These are phyloP conservation scores for Epizoanthus fatuus DNA, from an alignment of 92 coral and sea anemone genomes.

Conservation along the genomic window DNA sequence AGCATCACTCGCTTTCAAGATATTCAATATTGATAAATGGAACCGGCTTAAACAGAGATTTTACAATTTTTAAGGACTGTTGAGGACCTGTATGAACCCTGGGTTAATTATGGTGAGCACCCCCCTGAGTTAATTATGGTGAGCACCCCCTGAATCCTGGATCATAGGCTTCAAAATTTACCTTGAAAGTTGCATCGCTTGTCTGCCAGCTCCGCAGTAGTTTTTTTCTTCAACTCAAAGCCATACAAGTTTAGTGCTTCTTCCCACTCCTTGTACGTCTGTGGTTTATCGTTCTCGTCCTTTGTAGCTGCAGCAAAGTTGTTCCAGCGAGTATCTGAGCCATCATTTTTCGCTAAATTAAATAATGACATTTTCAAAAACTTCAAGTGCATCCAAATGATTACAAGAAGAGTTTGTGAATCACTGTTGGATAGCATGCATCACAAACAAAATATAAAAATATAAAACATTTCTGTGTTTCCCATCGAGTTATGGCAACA, in stretches of 20 bases:
- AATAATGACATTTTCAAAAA: not conserved
- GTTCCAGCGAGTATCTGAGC: constrained; percentile 53
- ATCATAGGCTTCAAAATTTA: not conserved
- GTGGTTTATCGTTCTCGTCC: constrained; percentile 21
- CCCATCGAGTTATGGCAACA: no score
- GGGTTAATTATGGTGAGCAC: no score
- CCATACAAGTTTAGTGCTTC: constrained; percentile 43
- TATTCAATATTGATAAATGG: no score
- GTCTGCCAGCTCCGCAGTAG: constrained; percentile 4
- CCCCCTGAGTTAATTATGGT: no score
- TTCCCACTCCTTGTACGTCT: constrained; percentile 45
- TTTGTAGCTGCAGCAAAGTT: constrained; percentile 16
- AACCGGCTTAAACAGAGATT: no score
- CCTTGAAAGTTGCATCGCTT: constrained; percentile 48
- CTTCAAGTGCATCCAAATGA: not conserved
- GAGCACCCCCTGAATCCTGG: no score
- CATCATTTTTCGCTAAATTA: constrained; percentile 31
- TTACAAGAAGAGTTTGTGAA: no score
- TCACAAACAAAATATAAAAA: not conserved
- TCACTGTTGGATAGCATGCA: no score
- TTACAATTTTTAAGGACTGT: no score
- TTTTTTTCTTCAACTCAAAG: constrained; percentile 36
- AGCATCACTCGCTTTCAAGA: no score
- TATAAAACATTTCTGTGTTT: no score
- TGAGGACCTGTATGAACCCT: no score